Conservation (phyloP, 1,140 invertebrate species). For the Magallana angulata region DNA sequence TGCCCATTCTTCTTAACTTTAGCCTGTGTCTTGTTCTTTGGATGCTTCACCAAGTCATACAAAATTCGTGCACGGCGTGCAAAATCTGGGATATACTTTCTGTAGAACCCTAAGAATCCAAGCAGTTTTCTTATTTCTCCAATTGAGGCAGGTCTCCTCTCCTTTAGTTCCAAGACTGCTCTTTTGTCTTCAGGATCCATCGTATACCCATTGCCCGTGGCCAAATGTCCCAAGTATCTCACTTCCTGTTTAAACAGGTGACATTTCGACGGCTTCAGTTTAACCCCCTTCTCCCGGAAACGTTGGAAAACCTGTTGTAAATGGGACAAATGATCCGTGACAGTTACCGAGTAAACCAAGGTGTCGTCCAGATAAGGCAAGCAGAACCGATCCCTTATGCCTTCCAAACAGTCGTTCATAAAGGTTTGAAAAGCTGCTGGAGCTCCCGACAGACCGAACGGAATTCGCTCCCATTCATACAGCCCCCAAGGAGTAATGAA, state of each 20-base stretch:
- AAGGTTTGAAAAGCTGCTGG: constrained; percentile 54
- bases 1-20: constrained; percentile 34
- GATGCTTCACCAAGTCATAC: neutral
- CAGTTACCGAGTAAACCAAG: constrained; percentile 44
- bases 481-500: constrained; percentile 35
- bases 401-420: constrained; percentile 48
- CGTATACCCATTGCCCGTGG: constrained; percentile 60
- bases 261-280: constrained; percentile 5
- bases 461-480: constrained; percentile 60
- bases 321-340: constrained; percentile 55
- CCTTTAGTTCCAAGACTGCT: neutral
- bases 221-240: constrained; percentile 50
- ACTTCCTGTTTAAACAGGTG: neutral
- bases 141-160: neutral
- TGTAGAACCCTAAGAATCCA: constrained; percentile 79
- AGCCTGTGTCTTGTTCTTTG: neutral
- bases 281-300: neutral
- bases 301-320: constrained; percentile 57
- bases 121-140: constrained; percentile 79
- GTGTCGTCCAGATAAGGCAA: constrained; percentile 59
- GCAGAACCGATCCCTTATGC: constrained; percentile 42
- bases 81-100: constrained; percentile 70
- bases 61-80: constrained; percentile 26
- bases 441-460: constrained; percentile 40
- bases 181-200: constrained; percentile 76